Evolutionary conservation across 1,140 invertebrate species (phyloP).

Genomic region (Andricus grossulariae): DNA sequence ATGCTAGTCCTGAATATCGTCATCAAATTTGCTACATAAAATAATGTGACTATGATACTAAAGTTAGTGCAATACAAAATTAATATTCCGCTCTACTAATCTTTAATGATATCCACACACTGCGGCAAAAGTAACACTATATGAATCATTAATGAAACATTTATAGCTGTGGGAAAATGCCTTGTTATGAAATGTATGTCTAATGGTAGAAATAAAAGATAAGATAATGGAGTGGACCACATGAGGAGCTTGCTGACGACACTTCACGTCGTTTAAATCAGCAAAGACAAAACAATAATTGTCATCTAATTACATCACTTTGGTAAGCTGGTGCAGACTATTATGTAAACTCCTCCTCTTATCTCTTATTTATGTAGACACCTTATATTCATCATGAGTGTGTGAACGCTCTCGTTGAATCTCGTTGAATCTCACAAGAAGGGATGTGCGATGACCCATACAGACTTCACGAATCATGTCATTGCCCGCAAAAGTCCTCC

Average conservation of each 20-base stretch:
- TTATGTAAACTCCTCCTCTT: conserved; percentile 58
- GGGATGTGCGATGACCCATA: conserved; percentile 42
- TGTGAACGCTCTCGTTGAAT: conserved; percentile 40
- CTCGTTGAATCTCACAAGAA: conserved; percentile 33
- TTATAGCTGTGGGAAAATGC: not conserved
- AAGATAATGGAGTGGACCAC: conserved; percentile 22
- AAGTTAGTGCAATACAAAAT: too few species aligned
- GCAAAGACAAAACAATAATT: conserved; percentile 59
- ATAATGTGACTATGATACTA: too few species aligned
- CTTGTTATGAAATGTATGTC: conserved; percentile 28
- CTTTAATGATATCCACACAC: too few species aligned
- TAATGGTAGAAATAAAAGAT: conserved; percentile 33
- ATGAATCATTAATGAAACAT: not conserved
- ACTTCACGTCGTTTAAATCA: conserved; percentile 1
- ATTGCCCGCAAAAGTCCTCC: conserved; percentile 36
- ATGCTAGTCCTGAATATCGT: too few species aligned
- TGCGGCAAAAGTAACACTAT: not conserved
- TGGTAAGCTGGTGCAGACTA: conserved; percentile 42
- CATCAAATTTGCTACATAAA: too few species aligned
- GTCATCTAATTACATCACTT: conserved; percentile 48
- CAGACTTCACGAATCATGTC: conserved; percentile 47
- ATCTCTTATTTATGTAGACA: conserved; percentile 45
- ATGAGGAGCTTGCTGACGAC: conserved; percentile 8
- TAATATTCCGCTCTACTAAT: too few species aligned
- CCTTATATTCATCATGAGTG: conserved; percentile 31